Conservation (phyloP, 2,888 invertebrate species). For the Deilephila porcellus region DNA sequence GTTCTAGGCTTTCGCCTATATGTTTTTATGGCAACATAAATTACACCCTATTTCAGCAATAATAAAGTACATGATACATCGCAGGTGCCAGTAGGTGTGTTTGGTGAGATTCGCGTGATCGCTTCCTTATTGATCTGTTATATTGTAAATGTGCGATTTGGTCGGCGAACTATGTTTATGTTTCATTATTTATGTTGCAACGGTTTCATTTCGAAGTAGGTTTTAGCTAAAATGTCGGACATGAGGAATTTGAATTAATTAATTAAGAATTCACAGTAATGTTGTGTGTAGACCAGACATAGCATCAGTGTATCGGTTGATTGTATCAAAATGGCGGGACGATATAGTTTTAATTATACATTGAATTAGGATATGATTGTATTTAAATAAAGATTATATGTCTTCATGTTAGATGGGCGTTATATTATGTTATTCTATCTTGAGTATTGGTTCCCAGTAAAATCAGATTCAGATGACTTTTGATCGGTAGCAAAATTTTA, state of each 20-base stretch:
- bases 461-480: no score
- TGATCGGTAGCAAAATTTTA: no score
- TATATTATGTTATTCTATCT: no score
- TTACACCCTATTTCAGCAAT: not conserved
- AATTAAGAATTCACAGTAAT: not conserved
- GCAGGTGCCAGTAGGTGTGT: not conserved
- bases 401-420: no score
- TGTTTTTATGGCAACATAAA: constrained; percentile 9
- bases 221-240: not conserved
- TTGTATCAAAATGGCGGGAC: no score
- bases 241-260: not conserved
- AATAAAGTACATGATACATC: constrained; percentile 20
- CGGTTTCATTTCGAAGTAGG: not conserved
- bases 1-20: constrained; percentile 18
- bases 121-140: constrained; percentile 25
- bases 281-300: not conserved
- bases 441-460: no score
- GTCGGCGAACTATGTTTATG: not conserved
- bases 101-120: constrained; percentile 8
- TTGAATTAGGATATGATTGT: no score
- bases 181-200: not conserved
- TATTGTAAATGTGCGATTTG: constrained; percentile 16
- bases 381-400: no score
- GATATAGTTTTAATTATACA: no score
- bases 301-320: no score